phyloP scores from a whole-genome alignment of 2,888 invertebrate species.

The Microctonus aethiopoides region DNA sequence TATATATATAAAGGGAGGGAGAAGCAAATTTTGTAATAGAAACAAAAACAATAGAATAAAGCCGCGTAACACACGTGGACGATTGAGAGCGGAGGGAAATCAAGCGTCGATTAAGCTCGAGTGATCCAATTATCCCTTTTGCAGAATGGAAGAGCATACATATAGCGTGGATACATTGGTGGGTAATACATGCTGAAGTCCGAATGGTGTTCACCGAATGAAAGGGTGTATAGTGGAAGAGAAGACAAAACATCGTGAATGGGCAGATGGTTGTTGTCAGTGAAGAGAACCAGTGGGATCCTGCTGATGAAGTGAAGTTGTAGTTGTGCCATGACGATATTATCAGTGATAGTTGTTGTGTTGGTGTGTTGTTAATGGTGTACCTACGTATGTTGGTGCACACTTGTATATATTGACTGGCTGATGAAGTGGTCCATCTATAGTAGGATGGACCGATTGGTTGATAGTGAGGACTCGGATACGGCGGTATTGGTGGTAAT shows the following conservation, averaged over 20 bases:
- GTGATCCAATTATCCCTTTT: slow-evolving; percentile 21
- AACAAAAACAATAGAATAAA: slow-evolving; percentile 8
- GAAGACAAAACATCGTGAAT: slow-evolving; percentile 10
- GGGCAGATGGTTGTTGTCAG: slow-evolving; percentile 30
- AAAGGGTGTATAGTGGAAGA: slow-evolving; percentile 16
- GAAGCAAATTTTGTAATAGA: too few relatives aligned
- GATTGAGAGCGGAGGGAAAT: slow-evolving; percentile 11
- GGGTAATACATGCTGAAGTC: slow-evolving; percentile 7
- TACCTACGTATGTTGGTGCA: neutral
- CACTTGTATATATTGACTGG: slow-evolving; percentile 3
- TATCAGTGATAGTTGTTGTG: slow-evolving; percentile 17
- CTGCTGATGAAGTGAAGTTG: slow-evolving; percentile 25
- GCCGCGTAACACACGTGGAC: slow-evolving; percentile 3
- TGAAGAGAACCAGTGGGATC: slow-evolving; percentile 17
- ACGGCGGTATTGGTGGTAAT: slow-evolving; percentile 29
- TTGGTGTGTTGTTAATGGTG: slow-evolving; percentile 3
- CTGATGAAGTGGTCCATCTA: slow-evolving; percentile 24
- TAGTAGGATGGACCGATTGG: slow-evolving; percentile 41
- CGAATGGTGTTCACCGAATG: slow-evolving; percentile 23
- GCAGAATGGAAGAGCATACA: slow-evolving; percentile 8
- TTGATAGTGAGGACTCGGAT: slow-evolving; percentile 30
- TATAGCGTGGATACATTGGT: neutral
- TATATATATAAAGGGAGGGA: too few relatives aligned
- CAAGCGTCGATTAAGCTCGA: slow-evolving; percentile 27
- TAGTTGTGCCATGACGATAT: slow-evolving; percentile 9